phyloP scores from a whole-genome alignment of 2,113 vertebrate genomes.

The Sciurus niger region DNA sequence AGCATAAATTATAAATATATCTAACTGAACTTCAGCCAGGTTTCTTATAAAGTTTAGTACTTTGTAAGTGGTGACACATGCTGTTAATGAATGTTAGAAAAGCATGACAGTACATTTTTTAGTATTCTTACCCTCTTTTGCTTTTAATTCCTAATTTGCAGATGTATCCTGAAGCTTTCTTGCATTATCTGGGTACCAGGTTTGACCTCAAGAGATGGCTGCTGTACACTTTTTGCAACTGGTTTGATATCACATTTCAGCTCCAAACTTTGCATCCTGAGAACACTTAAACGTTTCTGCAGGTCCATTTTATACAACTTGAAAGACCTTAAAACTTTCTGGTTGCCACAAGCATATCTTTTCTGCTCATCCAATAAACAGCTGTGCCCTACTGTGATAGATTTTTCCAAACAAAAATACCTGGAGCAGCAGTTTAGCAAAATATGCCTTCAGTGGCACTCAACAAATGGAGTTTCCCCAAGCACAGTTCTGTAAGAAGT shows the following conservation, averaged over 20 bases:
- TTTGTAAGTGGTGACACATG: not conserved
- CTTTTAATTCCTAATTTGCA: conserved; percentile 84
- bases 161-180: conserved; percentile 94
- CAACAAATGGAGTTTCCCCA: conserved; percentile 84
- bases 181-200: conserved; percentile 86
- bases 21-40: not conserved
- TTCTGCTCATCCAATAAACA: conserved; percentile 85
- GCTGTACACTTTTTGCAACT: conserved; percentile 89
- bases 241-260: conserved; percentile 93
- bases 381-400: conserved; percentile 85
- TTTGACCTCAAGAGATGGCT: conserved; percentile 91
- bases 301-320: conserved; percentile 86
- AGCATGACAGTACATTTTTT: not conserved
- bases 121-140: conserved; percentile 40
- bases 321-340: conserved; percentile 85
- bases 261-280: conserved; percentile 89
- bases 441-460: conserved; percentile 82
- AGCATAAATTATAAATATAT: conserved; percentile 32
- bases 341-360: conserved; percentile 84
- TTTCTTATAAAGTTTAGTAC: conserved; percentile 63
- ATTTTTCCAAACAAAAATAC: conserved; percentile 81
- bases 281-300: conserved; percentile 86
- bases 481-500: conserved; percentile 85
- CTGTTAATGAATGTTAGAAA: not conserved
- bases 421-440: conserved; percentile 83